Evolutionary conservation across 2,113 vertebrate genomes (phyloP).

Genomic region (Gymnarchus niloticus): DNA sequence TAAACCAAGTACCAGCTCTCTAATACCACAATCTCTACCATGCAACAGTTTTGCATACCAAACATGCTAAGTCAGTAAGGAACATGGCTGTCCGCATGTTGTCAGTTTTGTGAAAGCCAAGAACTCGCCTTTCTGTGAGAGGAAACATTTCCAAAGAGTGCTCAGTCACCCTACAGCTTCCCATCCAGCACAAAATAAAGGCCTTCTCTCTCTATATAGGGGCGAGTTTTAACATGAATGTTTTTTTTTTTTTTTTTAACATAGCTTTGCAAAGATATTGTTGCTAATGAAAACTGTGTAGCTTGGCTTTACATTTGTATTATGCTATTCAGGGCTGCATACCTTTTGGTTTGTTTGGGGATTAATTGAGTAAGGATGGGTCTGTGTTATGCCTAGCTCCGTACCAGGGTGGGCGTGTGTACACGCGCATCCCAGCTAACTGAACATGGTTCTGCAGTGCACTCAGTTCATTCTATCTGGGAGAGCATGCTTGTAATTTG

Average conservation of each 20-base stretch:
- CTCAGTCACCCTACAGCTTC: conserved; percentile 9
- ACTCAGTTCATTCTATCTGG: background rate
- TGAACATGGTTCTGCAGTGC: background rate
- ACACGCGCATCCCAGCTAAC: background rate
- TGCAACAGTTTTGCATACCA: background rate
- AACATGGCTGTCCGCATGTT: background rate
- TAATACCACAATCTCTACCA: conserved; percentile 1
- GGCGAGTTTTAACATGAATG: background rate
- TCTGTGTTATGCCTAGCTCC: background rate
- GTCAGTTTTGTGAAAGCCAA: background rate
- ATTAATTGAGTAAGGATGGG: background rate
- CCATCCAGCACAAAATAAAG: background rate
- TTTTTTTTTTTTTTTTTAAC: background rate
- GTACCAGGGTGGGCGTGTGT: background rate
- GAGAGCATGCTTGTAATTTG: background rate
- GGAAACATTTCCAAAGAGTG: background rate
- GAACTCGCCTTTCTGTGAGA: background rate
- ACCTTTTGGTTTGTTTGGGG: background rate
- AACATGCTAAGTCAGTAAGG: background rate
- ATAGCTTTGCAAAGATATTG: background rate
- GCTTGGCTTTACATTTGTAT: background rate
- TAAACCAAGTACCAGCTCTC: background rate
- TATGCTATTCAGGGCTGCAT: background rate
- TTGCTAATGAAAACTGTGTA: background rate
- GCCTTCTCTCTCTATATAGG: background rate